These are phyloP conservation scores for Chrysocyon brachyurus DNA, from an alignment of 2,797 vertebrate species.

Conservation along the genomic window DNA sequence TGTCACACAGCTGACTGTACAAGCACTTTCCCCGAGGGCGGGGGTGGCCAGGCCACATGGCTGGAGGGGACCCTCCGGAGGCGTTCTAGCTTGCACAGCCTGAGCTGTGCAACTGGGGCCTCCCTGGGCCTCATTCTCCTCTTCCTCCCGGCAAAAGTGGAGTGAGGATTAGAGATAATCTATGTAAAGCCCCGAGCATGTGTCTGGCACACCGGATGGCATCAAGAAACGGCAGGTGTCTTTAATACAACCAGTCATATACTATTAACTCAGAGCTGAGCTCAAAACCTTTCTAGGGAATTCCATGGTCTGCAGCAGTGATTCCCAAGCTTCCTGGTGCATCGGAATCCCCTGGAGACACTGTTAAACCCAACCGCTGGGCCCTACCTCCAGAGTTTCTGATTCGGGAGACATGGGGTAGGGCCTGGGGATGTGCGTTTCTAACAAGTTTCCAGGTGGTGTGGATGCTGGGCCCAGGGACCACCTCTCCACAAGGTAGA, in stretches of 20 bases:
- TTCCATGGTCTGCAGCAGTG: rapidly evolving
- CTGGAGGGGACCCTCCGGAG: background rate
- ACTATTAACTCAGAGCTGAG: background rate
- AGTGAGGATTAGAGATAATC: background rate
- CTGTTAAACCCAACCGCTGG: background rate
- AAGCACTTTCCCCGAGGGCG: background rate
- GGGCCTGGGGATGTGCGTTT: background rate
- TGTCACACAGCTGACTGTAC: rapidly evolving
- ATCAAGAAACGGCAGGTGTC: background rate
- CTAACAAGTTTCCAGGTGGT: background rate
- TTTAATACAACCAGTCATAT: background rate
- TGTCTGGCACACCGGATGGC: background rate
- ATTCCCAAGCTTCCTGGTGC: background rate
- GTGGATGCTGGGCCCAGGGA: background rate
- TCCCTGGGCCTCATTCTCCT: background rate
- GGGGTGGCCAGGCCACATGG: background rate
- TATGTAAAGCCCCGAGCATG: background rate
- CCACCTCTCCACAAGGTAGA: background rate
- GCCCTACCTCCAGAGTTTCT: background rate
- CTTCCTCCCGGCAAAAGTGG: background rate
- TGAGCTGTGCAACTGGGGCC: background rate
- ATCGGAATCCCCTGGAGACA: background rate
- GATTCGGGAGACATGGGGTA: background rate
- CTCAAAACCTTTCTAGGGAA: background rate
- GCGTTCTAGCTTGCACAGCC: too few species aligned